Conservation (phyloP, 1,140 invertebrate species). For the Drosophila subobscura region DNA sequence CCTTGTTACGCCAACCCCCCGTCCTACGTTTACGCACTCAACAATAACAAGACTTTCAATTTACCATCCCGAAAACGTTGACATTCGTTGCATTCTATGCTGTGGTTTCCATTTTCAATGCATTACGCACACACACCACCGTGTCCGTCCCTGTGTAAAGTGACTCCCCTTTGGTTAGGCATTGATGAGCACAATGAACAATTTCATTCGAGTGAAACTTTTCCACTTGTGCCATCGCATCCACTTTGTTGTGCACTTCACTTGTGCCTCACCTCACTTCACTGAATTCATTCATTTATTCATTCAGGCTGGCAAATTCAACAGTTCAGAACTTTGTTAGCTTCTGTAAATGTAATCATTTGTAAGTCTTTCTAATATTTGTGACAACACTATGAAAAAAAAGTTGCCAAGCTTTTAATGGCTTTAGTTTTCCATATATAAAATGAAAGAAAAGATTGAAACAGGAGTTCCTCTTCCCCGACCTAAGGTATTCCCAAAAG, state of each 20-base stretch:
- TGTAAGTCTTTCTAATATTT: no score
- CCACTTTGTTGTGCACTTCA: conserved; percentile 3
- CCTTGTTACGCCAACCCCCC: conserved; percentile 26
- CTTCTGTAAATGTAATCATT: no score
- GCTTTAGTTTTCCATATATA: no score
- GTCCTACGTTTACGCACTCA: conserved; percentile 23
- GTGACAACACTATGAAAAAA: no score
- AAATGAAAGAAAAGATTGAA: no score
- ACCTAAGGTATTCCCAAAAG: no score
- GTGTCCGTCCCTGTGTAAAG: conserved; percentile 6
- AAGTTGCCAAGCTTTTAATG: no score
- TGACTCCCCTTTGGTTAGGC: conserved; percentile 13
- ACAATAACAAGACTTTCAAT: conserved; percentile 43
- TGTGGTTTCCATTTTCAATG: conserved; percentile 34
- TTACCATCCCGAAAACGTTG: conserved; percentile 18
- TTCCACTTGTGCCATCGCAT: neutral
- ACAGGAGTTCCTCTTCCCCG: no score
- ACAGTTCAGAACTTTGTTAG: no score
- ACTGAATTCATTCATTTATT: conserved; percentile 15
- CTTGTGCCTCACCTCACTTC: conserved; percentile 9
- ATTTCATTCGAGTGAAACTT: conserved; percentile 22
- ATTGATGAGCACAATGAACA: conserved; percentile 24
- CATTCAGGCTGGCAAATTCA: neutral
- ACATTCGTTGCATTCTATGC: conserved; percentile 25
- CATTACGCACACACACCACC: conserved; percentile 14